These are phyloP conservation scores for Toxotes lorentzi DNA, from an alignment of 2,797 vertebrate genomes.

Conservation along the genomic window DNA sequence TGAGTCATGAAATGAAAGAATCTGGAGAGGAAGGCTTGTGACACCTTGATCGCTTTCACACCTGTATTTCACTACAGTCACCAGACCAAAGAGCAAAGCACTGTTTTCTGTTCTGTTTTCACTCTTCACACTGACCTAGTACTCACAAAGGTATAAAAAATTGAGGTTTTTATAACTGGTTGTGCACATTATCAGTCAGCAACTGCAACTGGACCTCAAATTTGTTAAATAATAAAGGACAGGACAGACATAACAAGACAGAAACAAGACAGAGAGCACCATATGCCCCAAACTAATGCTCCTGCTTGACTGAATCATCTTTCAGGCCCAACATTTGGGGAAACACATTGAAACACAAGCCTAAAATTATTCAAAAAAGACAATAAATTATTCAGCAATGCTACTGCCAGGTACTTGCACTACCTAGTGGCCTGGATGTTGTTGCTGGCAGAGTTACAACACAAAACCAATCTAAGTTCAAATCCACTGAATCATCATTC, in stretches of 20 bases:
- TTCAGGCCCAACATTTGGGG: no score
- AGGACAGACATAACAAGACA: no score
- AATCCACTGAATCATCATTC: conserved; percentile 8
- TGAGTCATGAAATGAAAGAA: not conserved
- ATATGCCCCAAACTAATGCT: no score
- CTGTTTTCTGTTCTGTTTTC: not conserved
- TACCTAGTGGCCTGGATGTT: conserved; percentile 3
- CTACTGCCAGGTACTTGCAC: conserved; percentile 21
- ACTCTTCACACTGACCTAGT: not conserved
- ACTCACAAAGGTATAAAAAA: not conserved
- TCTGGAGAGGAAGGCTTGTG: not conserved
- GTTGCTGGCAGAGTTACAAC: conserved; percentile 25
- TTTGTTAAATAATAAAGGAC: not conserved
- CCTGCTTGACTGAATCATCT: no score
- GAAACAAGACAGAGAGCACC: not conserved
- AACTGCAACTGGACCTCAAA: not conserved
- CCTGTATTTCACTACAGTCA: not conserved
- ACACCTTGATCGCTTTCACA: not conserved
- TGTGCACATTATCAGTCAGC: not conserved
- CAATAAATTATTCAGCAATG: not conserved
- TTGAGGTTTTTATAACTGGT: no score
- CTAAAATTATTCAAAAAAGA: not conserved
- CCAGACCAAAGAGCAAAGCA: not conserved
- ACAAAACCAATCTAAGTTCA: conserved; percentile 2
- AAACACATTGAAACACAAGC: no score